Base-by-base conservation (phyloP, 2,797 vertebrate species). In the Chelidonichthys spinosus region DNA sequence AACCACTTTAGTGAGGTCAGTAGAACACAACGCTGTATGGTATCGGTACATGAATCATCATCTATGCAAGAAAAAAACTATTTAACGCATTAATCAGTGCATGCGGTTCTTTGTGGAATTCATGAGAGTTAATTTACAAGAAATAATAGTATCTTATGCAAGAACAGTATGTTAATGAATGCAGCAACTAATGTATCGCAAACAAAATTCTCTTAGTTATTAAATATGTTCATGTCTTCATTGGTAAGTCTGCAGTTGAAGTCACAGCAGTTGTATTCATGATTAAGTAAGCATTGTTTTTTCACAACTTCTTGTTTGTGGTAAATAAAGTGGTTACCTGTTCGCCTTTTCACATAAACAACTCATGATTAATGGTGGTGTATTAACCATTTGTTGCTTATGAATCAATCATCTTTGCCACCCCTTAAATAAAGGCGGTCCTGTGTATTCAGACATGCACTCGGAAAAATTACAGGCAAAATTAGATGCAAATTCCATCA, bases 321-420 rank as follows among this genome's bases (percentile, higher is more conserved):
- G 25, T 36, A 36, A 55, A 55, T 55, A 37, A 37, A 36, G 9
- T 61, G 18, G 13, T 32, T 4, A 32, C 2, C 58, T 32, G 18
- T 0, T 58, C 36, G 25, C 25, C 25, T 25, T 40, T 40, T 40
- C 39, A 40, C 55, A 42, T 59, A 8, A 59, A 59, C 14, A 4
- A 59, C 37, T 6, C 4, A 25, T 59, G 7, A 53, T 33, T 33
- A 53, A 33, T 33, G 32, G 6, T 53, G 52, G 25, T 33, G 25
- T 15, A 53, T 33, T 53, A 32, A 50, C n/a, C 47, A 50, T 52
- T 3, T 3, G 52, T 33, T 53, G 32, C 11, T 33, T 53, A 33
- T 33, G 52, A 53, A 53, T 53, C 52, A 33, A 53, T 53, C 52
- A 53, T 53, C 13, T 33, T 25, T 50, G 49, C 25, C n/a, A 50